These are phyloP conservation scores for Nemapogon koenigi DNA, from an alignment of 2,888 invertebrate genomes.

Conservation along the genomic window DNA sequence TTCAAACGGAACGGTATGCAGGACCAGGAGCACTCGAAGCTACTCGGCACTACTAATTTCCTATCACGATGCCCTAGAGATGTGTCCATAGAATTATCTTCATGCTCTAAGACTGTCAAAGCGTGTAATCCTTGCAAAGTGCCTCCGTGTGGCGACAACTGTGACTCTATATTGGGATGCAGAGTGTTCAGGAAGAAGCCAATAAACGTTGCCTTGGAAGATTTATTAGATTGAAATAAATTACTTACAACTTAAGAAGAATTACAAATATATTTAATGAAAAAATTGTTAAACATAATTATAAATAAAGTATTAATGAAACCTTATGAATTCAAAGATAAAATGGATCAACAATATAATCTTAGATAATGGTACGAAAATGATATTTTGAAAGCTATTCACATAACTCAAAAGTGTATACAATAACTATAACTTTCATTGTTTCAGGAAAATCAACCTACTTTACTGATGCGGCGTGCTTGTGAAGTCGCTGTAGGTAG, in stretches of 20 bases:
- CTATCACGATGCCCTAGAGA: constrained; percentile 39
- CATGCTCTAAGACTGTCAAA: constrained; percentile 26
- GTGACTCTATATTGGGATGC: constrained; percentile 20
- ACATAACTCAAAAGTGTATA: no score
- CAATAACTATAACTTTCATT: constrained; percentile 18
- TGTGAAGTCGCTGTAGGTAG: constrained; percentile 43
- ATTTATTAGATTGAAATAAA: constrained; percentile 35
- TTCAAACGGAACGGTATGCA: constrained; percentile 59
- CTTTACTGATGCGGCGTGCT: constrained; percentile 41
- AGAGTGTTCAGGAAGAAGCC: constrained; percentile 32
- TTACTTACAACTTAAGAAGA: no score
- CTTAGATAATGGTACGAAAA: no score
- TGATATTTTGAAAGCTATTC: no score
- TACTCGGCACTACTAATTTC: constrained; percentile 43
- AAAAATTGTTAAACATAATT: no score
- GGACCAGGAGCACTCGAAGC: constrained; percentile 48
- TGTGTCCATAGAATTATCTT: constrained; percentile 37
- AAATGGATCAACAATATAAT: no score
- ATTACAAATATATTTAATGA: no score
- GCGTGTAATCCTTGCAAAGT: constrained; percentile 40
- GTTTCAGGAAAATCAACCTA: constrained; percentile 42
- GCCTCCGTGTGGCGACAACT: constrained; percentile 23
- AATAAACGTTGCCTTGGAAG: constrained; percentile 36
- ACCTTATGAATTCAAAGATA: no score
- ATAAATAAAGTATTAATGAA: no score